Base-by-base conservation (phyloP, 1,140 invertebrate genomes). In the Drosophila tani region DNA sequence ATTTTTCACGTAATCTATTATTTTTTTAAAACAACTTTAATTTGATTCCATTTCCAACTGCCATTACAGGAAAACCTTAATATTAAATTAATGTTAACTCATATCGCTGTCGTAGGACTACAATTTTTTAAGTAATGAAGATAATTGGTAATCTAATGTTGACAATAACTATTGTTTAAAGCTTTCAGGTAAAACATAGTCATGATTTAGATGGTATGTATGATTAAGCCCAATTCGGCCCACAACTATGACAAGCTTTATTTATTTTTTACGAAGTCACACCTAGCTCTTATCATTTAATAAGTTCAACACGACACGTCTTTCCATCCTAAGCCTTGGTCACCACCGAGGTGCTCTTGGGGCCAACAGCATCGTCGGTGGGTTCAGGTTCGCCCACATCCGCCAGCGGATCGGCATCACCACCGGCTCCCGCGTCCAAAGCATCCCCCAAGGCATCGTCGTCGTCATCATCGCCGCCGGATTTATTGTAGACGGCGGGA, bases 401-500 rank as follows among this genome's bases (percentile, higher is more conserved):
- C 69, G 66, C 43, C 69, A 74, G 29, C 8, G 70, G 82, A 63
- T 85, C 82, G 1, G 83, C 51, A 21, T 69, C 65, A 1, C 38
- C 71, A 38, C 19, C 55, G 0, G 55, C 19, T 2, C 63, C 79
- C 0, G 59, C 57, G 47, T 73, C 79, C 80, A 88, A 67, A 2
- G 82, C 84, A 55, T 75, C 82, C 8, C 70, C 73, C 7, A 81
- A 27, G 0, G 67, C 80, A 56, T 92, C 87, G 15, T 87, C 79
- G 8, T 87, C 83, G 60, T 94, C 93, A 58, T 95, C 95, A 47
- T 95, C 94, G 41, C 95, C 94, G 40, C 93, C 93, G 27, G 95
- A 94, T 76, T 95, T 96, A 65, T 95, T 96, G 93, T 99, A 99
- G 14, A 99, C 93, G 9, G 96, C 95, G 1, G 98, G 98, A 94